A percentile compares a stretch with the other conserved stretches of the same genome.
Conservation (phyloP, 2,113 vertebrate genomes). For the Megalops atlanticus region DNA sequence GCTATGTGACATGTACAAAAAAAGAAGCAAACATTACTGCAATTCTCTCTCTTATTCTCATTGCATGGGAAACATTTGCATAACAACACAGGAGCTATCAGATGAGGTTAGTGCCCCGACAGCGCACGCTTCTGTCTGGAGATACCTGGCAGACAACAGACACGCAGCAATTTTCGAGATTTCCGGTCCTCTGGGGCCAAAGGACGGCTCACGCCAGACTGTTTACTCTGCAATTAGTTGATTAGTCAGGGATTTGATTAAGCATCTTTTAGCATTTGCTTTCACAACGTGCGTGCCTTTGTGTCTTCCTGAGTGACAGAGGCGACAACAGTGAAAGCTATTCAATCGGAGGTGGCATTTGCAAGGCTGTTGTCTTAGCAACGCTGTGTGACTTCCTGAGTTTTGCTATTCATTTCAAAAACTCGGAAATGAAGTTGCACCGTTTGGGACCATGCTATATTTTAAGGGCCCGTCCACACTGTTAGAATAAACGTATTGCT, state of each 20-base stretch:
- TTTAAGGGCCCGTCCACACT: no score
- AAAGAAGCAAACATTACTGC: no score
- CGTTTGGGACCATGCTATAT: no score
- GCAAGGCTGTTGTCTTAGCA: background rate
- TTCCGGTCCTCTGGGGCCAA: background rate
- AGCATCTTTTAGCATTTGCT: background rate
- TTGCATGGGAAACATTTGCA: no score
- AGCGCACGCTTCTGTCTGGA: no score
- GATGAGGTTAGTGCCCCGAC: no score
- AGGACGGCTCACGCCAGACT: background rate
- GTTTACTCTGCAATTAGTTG: background rate
- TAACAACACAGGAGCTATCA: no score
- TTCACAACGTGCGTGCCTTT: background rate
- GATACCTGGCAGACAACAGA: background rate
- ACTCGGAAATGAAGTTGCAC: no score
- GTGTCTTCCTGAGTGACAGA: background rate
- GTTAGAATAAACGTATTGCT: no score
- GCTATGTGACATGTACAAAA: no score
- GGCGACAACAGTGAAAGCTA: background rate
- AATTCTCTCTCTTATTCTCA: no score
- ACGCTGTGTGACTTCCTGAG: background rate
- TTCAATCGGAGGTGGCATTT: background rate
- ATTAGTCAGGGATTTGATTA: conserved; percentile 2
- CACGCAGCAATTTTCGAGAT: background rate
- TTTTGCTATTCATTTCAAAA: background rate